A percentile compares a stretch with the other conserved stretches of the same genome.
Evolutionary conservation across 1,140 invertebrate genomes (phyloP).

Genomic region (Homalodisca vitripennis): DNA sequence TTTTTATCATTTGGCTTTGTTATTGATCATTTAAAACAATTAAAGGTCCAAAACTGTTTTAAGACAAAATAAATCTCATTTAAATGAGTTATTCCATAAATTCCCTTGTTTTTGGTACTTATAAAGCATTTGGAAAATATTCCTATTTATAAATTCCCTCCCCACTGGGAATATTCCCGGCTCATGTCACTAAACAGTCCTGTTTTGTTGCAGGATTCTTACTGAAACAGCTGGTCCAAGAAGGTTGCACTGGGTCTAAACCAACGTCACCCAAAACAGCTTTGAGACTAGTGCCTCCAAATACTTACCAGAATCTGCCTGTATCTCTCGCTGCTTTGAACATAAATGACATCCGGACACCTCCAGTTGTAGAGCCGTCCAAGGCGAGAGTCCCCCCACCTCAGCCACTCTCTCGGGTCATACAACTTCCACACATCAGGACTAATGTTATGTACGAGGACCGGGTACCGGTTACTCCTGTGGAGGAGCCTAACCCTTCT

Average conservation of each 20-base stretch:
- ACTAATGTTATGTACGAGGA: slow-evolving; percentile 31
- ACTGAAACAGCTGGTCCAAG: neutral
- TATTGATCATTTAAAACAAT: no score
- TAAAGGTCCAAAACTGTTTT: no score
- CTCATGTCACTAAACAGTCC: no score
- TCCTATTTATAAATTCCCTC: no score
- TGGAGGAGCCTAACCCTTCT: slow-evolving; percentile 43
- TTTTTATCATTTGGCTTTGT: no score
- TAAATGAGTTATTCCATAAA: no score
- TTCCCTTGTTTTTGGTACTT: no score
- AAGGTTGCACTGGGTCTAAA: neutral
- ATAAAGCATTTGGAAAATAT: no score
- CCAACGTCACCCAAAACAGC: neutral
- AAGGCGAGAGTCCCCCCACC: neutral
- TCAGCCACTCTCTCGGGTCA: neutral
- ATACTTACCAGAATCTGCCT: neutral
- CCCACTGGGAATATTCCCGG: no score
- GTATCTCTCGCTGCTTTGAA: slow-evolving; percentile 1
- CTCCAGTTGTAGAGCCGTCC: neutral
- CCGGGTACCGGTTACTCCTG: slow-evolving; percentile 37
- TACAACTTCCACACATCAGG: slow-evolving; percentile 30
- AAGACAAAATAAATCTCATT: no score
- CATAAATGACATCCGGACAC: neutral
- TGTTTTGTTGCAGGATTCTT: neutral
- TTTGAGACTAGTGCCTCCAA: neutral